phyloP scores from a whole-genome alignment of 2,113 vertebrate genomes.

The Poecilia latipinna region DNA sequence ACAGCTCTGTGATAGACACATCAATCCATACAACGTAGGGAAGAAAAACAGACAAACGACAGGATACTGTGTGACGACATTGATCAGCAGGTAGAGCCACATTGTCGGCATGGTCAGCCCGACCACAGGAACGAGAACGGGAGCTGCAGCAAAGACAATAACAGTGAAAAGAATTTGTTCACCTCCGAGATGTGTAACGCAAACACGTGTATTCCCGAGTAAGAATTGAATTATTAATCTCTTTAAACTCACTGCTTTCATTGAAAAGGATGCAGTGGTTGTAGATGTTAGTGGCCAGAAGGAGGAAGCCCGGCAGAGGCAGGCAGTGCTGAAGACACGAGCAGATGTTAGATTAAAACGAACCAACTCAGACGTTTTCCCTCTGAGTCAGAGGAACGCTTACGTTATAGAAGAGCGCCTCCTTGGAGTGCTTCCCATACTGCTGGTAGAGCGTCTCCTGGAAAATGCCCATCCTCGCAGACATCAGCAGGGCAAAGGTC shows the following conservation, averaged over 20 bases:
- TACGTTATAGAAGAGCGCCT: constrained; percentile 97
- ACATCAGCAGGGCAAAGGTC: constrained; percentile 95
- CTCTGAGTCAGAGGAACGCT: constrained; percentile 52
- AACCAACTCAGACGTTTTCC: neutral
- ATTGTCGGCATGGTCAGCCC: constrained; percentile 85
- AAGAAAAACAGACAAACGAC: constrained; percentile 7
- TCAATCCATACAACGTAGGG: no score
- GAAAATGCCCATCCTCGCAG: constrained; percentile 97
- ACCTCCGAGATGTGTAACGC: no score
- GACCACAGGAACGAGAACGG: constrained; percentile 81
- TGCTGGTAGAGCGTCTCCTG: constrained; percentile 92
- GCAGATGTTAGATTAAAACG: neutral
- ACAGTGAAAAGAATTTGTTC: neutral
- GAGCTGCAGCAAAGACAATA: constrained; percentile 75
- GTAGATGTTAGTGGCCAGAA: constrained; percentile 93
- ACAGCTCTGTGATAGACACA: no score
- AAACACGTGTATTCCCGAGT: no score
- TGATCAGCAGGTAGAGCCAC: constrained; percentile 96
- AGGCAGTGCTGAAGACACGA: constrained; percentile 85
- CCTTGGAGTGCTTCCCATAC: constrained; percentile 96
- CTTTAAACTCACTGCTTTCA: constrained; percentile 86
- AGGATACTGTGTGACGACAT: constrained; percentile 99
- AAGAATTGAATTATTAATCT: neutral
- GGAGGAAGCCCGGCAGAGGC: constrained; percentile 93
- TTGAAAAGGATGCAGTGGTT: constrained; percentile 87